A percentile compares a stretch with the other conserved stretches of the same genome.
These are phyloP conservation scores for Copidosoma floridanum DNA, from an alignment of 1,140 invertebrate genomes.

Conservation along the genomic window DNA sequence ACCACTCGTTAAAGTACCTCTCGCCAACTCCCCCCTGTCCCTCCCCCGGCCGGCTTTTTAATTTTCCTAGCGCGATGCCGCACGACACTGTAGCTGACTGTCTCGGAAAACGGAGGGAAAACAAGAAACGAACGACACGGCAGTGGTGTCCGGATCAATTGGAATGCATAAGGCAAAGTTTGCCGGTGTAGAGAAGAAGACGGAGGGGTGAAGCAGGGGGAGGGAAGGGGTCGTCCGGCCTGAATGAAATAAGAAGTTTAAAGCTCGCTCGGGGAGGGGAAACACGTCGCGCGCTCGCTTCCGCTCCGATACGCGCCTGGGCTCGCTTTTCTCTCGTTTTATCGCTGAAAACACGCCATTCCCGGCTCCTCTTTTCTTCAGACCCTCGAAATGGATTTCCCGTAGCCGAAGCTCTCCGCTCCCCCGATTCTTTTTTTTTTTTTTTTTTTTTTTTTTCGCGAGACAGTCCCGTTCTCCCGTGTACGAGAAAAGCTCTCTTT, in stretches of 20 bases:
- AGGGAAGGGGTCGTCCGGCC: conserved; percentile 11
- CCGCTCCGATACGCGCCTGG: conserved; percentile 10
- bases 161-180: neutral
- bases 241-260: conserved; percentile 22
- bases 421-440: neutral
- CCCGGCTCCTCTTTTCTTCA: neutral
- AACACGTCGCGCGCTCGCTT: too few relatives aligned
- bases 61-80: neutral
- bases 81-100: conserved; percentile 2
- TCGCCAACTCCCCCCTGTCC: neutral
- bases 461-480: too few relatives aligned
- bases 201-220: too few relatives aligned
- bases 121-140: neutral
- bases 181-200: too few relatives aligned
- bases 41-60: neutral
- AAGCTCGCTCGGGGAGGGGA: conserved; percentile 6
- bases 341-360: conserved; percentile 4
- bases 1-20: neutral
- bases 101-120: neutral
- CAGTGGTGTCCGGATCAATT: neutral
- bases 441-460: neutral
- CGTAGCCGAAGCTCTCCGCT: conserved; percentile 12
- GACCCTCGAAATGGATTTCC: conserved; percentile 13
- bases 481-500: conserved; percentile 22
- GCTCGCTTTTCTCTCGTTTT: conserved; percentile 1